These are phyloP conservation scores for Florisuga fusca DNA, from an alignment of 2,797 vertebrate genomes.

Conservation along the genomic window DNA sequence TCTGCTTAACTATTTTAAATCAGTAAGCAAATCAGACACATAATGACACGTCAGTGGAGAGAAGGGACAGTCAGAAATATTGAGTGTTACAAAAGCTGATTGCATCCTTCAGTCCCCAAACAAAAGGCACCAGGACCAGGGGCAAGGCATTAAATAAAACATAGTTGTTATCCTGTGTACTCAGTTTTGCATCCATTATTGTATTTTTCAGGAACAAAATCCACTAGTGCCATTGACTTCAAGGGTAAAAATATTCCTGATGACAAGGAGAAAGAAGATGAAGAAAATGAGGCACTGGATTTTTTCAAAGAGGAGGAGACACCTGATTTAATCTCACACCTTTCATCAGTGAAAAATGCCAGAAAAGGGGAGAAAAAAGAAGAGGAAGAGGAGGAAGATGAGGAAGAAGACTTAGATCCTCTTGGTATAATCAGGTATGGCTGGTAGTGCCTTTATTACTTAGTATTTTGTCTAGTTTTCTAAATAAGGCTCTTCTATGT, in stretches of 20 bases:
- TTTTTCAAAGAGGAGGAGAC: constrained; percentile 82
- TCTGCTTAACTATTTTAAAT: neutral
- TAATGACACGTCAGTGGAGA: neutral
- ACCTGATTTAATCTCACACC: constrained; percentile 10
- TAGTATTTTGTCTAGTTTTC: neutral
- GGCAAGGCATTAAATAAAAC: neutral
- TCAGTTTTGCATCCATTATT: neutral
- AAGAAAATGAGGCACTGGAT: constrained; percentile 74
- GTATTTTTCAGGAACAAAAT: constrained; percentile 78
- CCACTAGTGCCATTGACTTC: constrained; percentile 58
- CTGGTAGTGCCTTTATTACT: neutral
- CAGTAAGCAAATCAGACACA: neutral
- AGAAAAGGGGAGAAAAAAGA: constrained; percentile 26
- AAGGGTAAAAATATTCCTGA: constrained; percentile 66
- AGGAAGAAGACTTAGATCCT: constrained; percentile 82
- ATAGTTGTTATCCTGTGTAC: neutral
- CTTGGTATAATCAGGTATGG: constrained; percentile 84
- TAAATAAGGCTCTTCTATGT: neutral
- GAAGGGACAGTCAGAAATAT: neutral
- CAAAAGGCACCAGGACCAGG: neutral
- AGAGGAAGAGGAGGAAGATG: constrained; percentile 75
- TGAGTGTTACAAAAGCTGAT: neutral
- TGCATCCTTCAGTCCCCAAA: neutral
- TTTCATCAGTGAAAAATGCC: neutral
- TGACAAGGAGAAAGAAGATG: constrained; percentile 57